Conservation (phyloP, 2,888 invertebrate genomes). For the Andrena chrysosceles region DNA sequence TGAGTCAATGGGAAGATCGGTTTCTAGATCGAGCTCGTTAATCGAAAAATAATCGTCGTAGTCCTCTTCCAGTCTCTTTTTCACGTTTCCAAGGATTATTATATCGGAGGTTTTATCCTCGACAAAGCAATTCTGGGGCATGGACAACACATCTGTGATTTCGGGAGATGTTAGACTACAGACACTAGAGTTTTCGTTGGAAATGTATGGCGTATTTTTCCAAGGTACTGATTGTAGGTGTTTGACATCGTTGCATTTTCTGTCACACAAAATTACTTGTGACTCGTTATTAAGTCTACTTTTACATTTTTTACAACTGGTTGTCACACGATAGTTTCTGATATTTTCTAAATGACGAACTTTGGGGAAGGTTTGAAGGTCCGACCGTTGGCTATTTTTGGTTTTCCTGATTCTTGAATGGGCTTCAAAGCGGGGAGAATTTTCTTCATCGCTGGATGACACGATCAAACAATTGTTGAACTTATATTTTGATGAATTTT, state of each 20-base stretch:
- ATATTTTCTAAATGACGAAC: background rate
- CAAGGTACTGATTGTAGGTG: background rate
- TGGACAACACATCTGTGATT: background rate
- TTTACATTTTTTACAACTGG: background rate
- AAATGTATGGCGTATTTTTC: background rate
- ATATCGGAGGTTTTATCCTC: conserved; percentile 36
- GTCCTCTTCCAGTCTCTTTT: conserved; percentile 40
- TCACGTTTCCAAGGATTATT: conserved; percentile 41
- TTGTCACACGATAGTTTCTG: background rate
- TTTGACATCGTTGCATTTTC: background rate
- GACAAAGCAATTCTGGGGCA: background rate
- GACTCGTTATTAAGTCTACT: background rate
- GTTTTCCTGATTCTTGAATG: background rate
- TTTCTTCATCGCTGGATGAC: background rate
- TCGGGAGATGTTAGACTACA: background rate
- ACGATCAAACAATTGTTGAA: background rate
- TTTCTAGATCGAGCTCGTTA: conserved; percentile 3
- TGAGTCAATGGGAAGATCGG: background rate
- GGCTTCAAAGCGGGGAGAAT: too few species aligned
- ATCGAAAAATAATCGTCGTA: conserved; percentile 42
- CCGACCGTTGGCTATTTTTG: background rate
- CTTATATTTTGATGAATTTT: background rate
- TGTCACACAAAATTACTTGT: background rate
- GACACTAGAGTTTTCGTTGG: background rate
- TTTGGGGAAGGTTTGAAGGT: background rate